These are phyloP conservation scores for Drosophila erecta DNA, from an alignment of 1,140 invertebrate species.

Conservation along the genomic window DNA sequence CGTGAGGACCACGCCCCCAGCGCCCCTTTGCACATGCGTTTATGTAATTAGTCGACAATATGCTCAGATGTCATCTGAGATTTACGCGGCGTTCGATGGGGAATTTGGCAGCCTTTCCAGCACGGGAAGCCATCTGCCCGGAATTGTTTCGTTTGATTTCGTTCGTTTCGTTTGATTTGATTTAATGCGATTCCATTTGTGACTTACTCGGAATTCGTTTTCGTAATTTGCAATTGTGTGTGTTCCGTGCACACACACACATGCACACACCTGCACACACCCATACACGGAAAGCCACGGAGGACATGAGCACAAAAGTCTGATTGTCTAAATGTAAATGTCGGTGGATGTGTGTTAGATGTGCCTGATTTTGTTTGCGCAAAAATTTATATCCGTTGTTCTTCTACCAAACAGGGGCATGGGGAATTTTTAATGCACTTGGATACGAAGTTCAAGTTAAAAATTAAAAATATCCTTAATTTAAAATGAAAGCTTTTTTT, in stretches of 20 bases:
- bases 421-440: not conserved
- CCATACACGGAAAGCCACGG: not conserved
- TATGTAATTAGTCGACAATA: conserved; percentile 62
- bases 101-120: conserved; percentile 1
- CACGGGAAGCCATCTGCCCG: conserved; percentile 9
- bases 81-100: conserved; percentile 24
- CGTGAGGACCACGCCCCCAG: not conserved
- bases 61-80: conserved; percentile 53
- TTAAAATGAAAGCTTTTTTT: too few species aligned
- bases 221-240: conserved; percentile 49
- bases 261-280: too few species aligned
- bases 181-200: conserved; percentile 53
- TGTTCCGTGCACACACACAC: conserved; percentile 5
- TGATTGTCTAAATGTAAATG: conserved; percentile 40
- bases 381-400: conserved; percentile 52
- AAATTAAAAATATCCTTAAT: not conserved
- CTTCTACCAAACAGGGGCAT: not conserved
- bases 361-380: conserved; percentile 66
- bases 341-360: not conserved
- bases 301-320: conserved; percentile 21
- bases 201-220: conserved; percentile 31
- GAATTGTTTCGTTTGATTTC: conserved; percentile 42
- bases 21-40: conserved; percentile 61
- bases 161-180: conserved; percentile 57
- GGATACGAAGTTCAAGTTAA: not conserved